Percentiles rank a stretch among this genome's conserved stretches.
These are phyloP conservation scores for Umimayanthus kanabou DNA, from an alignment of 92 coral and sea anemone species.

Conservation along the genomic window DNA sequence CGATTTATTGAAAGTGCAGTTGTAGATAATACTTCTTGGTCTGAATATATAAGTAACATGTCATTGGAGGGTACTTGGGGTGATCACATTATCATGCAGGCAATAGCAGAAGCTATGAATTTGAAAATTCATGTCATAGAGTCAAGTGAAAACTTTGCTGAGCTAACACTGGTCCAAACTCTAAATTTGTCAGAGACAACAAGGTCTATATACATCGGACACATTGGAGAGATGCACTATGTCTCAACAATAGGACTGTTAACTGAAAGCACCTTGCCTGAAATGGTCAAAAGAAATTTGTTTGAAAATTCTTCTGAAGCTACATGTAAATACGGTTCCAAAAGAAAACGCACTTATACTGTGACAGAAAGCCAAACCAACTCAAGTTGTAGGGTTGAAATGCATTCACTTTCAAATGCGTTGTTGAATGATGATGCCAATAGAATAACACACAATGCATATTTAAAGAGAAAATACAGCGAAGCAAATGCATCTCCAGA, in stretches of 20 bases:
- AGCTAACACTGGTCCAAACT: neutral
- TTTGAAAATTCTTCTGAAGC: constrained; percentile 14
- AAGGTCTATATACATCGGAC: constrained; percentile 12
- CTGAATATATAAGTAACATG: neutral
- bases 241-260: neutral
- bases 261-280: neutral
- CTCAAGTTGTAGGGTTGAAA: constrained; percentile 19
- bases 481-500: constrained; percentile 29
- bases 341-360: constrained; percentile 16
- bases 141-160: constrained; percentile 1
- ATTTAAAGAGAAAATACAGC: constrained; percentile 24
- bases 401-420: constrained; percentile 20
- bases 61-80: neutral
- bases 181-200: neutral
- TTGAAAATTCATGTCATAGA: neutral
- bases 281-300: constrained; percentile 5
- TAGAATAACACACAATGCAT: constrained; percentile 15
- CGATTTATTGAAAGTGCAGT: constrained; percentile 13
- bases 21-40: neutral
- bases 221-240: constrained; percentile 7
- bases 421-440: constrained; percentile 9
- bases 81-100: neutral
- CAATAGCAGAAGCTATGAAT: neutral
- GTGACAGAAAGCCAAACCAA: constrained; percentile 25
- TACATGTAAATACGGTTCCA: neutral